Percentiles rank a stretch among this genome's conserved stretches.
Conservation (phyloP, 2,797 vertebrate genomes). For the Prionace glauca region DNA sequence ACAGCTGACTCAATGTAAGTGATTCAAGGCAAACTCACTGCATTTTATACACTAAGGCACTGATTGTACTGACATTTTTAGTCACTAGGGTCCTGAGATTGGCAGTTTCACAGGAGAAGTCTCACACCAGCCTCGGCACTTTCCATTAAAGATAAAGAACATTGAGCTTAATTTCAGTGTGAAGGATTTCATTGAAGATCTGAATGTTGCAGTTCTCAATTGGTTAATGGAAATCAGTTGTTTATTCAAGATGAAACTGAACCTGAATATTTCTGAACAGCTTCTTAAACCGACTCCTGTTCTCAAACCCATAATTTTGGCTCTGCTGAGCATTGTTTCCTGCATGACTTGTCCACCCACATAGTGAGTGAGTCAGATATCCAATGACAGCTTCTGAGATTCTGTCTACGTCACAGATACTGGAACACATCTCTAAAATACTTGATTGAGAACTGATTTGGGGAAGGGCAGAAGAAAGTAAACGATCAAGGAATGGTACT, state of each 20-base stretch:
- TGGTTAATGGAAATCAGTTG: conserved; percentile 14
- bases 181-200: background rate
- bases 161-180: background rate
- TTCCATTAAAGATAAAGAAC: background rate
- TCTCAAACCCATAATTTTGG: background rate
- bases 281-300: background rate
- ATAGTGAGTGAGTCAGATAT: conserved; percentile 17
- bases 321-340: background rate
- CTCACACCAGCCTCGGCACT: background rate
- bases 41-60: background rate
- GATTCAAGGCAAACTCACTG: conserved; percentile 4
- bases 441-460: background rate
- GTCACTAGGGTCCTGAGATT: background rate
- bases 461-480: background rate
- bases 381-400: background rate
- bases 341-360: conserved; percentile 25
- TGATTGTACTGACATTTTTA: background rate
- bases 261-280: conserved; percentile 14
- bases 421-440: background rate
- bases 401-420: background rate
- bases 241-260: conserved; percentile 22
- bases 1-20: background rate
- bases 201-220: background rate
- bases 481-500: background rate
- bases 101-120: background rate